Conservation (phyloP, 2,888 invertebrate genomes). For the Phalangium opilio region DNA sequence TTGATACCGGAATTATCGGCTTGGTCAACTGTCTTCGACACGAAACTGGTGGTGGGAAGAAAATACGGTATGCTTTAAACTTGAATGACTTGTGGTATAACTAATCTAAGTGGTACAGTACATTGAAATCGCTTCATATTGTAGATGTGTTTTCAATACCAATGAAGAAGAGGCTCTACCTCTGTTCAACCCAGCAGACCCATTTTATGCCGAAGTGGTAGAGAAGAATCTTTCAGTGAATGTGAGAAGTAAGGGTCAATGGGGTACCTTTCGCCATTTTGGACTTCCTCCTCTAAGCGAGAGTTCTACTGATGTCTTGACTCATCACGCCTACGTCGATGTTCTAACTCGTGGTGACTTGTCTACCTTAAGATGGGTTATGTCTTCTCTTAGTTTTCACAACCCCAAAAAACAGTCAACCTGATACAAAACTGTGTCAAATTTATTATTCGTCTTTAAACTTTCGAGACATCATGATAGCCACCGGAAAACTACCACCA, state of each 20-base stretch:
- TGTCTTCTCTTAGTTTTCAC: slow-evolving; percentile 52
- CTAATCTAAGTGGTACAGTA: too few species aligned
- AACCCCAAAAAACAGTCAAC: slow-evolving; percentile 33
- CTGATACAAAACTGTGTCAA: slow-evolving; percentile 40
- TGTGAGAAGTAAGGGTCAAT: slow-evolving; percentile 40
- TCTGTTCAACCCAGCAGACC: slow-evolving; percentile 23
- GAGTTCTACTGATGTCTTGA: slow-evolving; percentile 1
- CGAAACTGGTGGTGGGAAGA: slow-evolving; percentile 71
- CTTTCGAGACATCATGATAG: slow-evolving; percentile 96
- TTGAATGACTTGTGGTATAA: too few species aligned
- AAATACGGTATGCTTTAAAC: slow-evolving; percentile 58
- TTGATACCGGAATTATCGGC: slow-evolving; percentile 63
- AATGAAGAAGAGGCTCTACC: slow-evolving; percentile 6
- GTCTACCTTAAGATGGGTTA: slow-evolving; percentile 82
- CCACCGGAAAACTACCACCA: slow-evolving; percentile 88
- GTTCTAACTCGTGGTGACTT: slow-evolving; percentile 83
- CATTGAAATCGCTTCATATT: too few species aligned
- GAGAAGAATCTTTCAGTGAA: slow-evolving; percentile 67
- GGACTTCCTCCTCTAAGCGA: too few species aligned
- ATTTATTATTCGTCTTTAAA: slow-evolving; percentile 90
- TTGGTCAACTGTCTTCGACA: slow-evolving; percentile 75
- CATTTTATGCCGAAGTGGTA: slow-evolving; percentile 23
- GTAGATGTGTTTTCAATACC: too few species aligned
- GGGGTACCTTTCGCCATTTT: slow-evolving; percentile 35
- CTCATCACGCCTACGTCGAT: slow-evolving; percentile 90